Base-by-base conservation (phyloP, 2,888 invertebrate genomes). In the Eupsilia transversa region DNA sequence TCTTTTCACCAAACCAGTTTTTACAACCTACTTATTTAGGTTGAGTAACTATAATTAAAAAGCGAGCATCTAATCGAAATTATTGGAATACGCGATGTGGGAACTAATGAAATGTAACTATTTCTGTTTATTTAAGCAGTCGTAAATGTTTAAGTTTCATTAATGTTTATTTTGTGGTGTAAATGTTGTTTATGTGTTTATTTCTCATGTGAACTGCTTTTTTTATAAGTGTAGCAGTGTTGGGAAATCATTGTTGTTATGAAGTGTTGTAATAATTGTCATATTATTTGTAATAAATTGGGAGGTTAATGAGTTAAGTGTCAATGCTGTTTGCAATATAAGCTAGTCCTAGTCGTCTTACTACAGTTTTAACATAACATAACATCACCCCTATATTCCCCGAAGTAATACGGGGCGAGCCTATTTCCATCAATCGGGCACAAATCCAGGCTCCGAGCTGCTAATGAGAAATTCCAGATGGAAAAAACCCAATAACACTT, bases 21-120 rank as follows among this genome's bases (percentile, higher is more conserved):
- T 35, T 68, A 49, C 46, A 54, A 49, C 74, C 60, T 66, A 63
- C 60, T 76, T 77, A 75, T 82, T 77, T 69, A 72, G 72, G 77
- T 84, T 79, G 59, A 79, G 64, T 83, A 27, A 35, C 23, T 49
- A 54, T 86, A 81, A 86, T 87, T 87, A 86, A 81, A 87, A 87
- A 77, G 64, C 77, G 71, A 74, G 63, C 85, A 74, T 82, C 74
- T 77, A 74, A 80, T 87, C 72, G 74, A 52, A 79, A 76, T 74
- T 67, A 70, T 74, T 74, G 59, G 70, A 74, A 80, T 77, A 79
- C 20, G 46, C 61, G 54, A 79, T 82, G 77, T 79, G 81, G 67
- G 78, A 82, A 74, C 64, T 80, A 78, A 85, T 87, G 72, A 80
- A 81, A 79, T 73, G 76, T 77, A 66, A 77, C 77, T 79, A 72